A percentile compares a stretch with the other conserved stretches of the same genome.
Evolutionary conservation across 1,140 invertebrate species (phyloP).

Genomic region (Trichomalopsis sarcophagae): DNA sequence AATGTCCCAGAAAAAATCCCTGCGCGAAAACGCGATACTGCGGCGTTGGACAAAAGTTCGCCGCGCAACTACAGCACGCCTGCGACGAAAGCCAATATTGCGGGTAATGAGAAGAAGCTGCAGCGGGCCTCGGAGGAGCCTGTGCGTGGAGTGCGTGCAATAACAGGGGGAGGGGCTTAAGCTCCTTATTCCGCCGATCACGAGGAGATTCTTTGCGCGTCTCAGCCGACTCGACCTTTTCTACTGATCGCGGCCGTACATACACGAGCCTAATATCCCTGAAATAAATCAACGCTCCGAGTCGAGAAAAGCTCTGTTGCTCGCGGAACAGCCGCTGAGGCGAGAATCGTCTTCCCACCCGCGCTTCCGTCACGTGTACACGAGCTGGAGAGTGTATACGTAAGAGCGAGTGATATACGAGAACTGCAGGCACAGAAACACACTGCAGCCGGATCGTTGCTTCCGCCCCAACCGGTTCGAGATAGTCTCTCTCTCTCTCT

Average conservation of each 20-base stretch:
- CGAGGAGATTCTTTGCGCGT: no score
- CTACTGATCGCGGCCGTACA: not conserved
- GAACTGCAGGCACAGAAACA: not conserved
- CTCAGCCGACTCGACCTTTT: not conserved
- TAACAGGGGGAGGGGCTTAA: no score
- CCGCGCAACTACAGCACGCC: no score
- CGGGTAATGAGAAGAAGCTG: not conserved
- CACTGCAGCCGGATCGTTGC: conserved; percentile 11
- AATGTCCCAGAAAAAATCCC: not conserved
- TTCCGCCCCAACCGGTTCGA: conserved; percentile 54
- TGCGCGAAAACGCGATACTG: not conserved
- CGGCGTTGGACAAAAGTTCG: not conserved
- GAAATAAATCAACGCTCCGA: no score
- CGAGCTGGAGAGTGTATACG: not conserved
- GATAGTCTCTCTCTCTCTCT: conserved; percentile 50
- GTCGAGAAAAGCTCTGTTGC: not conserved
- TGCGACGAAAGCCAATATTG: not conserved
- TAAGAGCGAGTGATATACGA: conserved; percentile 37
- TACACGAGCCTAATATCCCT: no score
- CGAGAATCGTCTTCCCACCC: not conserved
- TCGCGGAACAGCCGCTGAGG: not conserved
- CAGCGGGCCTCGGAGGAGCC: no score
- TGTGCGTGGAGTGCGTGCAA: not conserved
- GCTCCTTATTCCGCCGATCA: no score
- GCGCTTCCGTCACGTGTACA: not conserved